phyloP scores from a whole-genome alignment of 2,888 invertebrate genomes.

The Cephus pygmeus region DNA sequence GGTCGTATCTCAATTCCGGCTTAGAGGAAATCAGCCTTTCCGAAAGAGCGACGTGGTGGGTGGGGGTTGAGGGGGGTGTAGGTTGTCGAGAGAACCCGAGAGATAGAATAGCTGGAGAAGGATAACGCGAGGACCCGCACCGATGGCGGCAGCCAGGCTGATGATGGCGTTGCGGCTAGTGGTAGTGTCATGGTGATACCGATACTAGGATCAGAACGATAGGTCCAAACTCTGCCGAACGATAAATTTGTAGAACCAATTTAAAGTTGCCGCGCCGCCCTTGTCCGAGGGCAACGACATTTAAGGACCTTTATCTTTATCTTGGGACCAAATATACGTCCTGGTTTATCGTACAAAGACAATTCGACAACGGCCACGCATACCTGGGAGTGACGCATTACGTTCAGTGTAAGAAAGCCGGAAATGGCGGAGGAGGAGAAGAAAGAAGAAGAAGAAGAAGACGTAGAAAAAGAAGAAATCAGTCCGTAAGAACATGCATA shows the following conservation, averaged over 20 bases:
- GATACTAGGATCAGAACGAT: background rate
- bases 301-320: conserved; percentile 25
- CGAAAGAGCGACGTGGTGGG: conserved; percentile 24
- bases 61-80: too few species aligned
- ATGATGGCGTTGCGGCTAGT: too few species aligned
- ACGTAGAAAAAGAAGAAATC: too few species aligned
- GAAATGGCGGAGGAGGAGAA: too few species aligned
- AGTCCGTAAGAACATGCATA: too few species aligned
- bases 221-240: conserved; percentile 6
- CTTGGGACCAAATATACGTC: conserved; percentile 7
- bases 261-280: conserved; percentile 33
- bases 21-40: conserved; percentile 36
- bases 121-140: background rate
- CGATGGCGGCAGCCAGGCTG: background rate
- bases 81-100: too few species aligned
- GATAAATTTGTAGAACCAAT: conserved; percentile 50
- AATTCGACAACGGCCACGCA: conserved; percentile 9
- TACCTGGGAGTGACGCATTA: background rate
- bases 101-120: background rate
- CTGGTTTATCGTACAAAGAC: conserved; percentile 1
- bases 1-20: conserved; percentile 30
- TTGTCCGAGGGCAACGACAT: conserved; percentile 20
- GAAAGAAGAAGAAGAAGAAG: too few species aligned
- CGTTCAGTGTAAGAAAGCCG: too few species aligned
- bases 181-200: too few species aligned